Evolutionary conservation across 2,888 invertebrate genomes (phyloP).

Genomic region (Hetaerina titia): DNA sequence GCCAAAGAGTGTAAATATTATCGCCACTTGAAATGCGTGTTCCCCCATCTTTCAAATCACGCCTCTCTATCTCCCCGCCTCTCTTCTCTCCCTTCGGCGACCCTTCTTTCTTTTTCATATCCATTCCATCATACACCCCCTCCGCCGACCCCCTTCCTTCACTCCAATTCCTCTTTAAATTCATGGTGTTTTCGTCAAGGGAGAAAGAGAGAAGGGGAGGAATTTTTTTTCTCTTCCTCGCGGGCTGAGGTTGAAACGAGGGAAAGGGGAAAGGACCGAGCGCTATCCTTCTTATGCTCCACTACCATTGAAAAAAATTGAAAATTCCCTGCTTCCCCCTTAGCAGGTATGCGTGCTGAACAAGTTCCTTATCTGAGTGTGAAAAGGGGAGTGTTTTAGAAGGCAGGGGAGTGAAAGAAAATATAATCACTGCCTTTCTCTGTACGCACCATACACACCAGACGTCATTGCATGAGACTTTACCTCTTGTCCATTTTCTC

Average conservation of each 20-base stretch:
- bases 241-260: neutral
- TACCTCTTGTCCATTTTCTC: neutral
- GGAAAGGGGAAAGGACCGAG: neutral
- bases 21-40: neutral
- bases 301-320: conserved; percentile 33
- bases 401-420: neutral
- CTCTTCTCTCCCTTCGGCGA: neutral
- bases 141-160: neutral
- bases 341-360: conserved; percentile 38
- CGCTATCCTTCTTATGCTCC: conserved; percentile 23
- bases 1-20: neutral
- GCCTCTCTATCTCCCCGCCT: neutral
- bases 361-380: conserved; percentile 35
- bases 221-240: neutral
- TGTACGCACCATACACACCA: neutral
- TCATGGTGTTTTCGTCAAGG: neutral
- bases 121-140: neutral
- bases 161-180: no score
- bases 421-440: neutral
- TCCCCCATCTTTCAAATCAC: neutral
- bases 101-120: neutral
- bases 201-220: neutral
- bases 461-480: neutral
- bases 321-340: neutral
- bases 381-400: neutral